A percentile compares a stretch with the other conserved stretches of the same genome.
These are phyloP conservation scores for Tetragonisca angustula DNA, from an alignment of 2,888 invertebrate genomes.

Conservation along the genomic window DNA sequence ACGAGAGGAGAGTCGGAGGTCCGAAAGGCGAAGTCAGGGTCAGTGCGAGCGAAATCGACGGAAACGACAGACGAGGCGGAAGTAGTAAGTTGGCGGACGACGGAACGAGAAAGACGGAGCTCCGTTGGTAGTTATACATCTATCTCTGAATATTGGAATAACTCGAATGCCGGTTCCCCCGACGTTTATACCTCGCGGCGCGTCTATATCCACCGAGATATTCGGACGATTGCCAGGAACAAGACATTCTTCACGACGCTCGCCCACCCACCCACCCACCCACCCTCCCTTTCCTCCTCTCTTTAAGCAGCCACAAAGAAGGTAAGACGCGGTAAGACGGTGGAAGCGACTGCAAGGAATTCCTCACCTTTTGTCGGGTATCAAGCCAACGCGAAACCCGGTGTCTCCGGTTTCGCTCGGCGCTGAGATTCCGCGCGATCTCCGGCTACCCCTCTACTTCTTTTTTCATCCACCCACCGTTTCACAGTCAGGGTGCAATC, in stretches of 20 bases:
- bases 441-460: conserved; percentile 38
- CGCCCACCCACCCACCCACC: not conserved
- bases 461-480: not conserved
- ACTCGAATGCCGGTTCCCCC: conserved; percentile 74
- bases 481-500: conserved; percentile 44
- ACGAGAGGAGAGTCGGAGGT: not conserved
- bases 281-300: conserved; percentile 45
- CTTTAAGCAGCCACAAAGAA: conserved; percentile 38
- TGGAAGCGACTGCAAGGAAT: conserved; percentile 68
- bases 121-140: conserved; percentile 67
- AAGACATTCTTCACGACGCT: conserved; percentile 78
- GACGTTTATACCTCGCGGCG: conserved; percentile 61
- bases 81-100: not conserved
- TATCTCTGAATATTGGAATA: conserved; percentile 81
- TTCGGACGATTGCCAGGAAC: conserved; percentile 76
- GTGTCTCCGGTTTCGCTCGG: conserved; percentile 64
- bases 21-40: conserved; percentile 21
- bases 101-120: conserved; percentile 6
- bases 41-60: not conserved
- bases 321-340: conserved; percentile 29
- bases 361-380: conserved; percentile 73
- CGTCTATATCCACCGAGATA: conserved; percentile 67
- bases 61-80: not conserved
- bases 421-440: conserved; percentile 67
- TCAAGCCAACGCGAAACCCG: conserved; percentile 61